A percentile compares a stretch with the other conserved stretches of the same genome.
Evolutionary conservation across 2,888 invertebrate genomes (phyloP).

Genomic region (Ferrisia virgata): DNA sequence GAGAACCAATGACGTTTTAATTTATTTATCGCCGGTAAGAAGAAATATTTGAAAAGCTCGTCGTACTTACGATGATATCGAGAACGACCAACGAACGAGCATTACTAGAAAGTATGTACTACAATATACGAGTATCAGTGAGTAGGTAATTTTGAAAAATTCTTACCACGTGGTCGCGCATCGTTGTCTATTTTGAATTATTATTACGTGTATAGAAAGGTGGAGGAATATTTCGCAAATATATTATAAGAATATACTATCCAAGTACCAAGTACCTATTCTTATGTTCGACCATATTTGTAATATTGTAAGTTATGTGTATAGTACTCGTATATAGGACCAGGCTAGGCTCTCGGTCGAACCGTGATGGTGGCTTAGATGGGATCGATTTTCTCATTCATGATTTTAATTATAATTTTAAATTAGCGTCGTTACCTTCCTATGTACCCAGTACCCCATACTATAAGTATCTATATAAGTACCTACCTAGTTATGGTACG

Average conservation of each 20-base stretch:
- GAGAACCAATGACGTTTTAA: background rate
- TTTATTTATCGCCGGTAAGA: background rate
- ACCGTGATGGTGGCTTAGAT: background rate
- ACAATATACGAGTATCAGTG: too few relatives aligned
- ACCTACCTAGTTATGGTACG: too few relatives aligned
- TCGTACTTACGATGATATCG: too few relatives aligned
- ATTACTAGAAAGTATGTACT: background rate
- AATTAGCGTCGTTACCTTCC: constrained; percentile 25
- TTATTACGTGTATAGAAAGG: background rate
- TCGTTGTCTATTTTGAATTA: too few relatives aligned
- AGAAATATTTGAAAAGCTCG: background rate
- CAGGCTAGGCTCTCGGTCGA: background rate
- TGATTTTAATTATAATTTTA: constrained; percentile 34
- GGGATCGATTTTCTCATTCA: background rate
- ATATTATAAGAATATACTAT: background rate
- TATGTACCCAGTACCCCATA: too few relatives aligned
- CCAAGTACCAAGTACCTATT: background rate
- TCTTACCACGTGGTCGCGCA: background rate
- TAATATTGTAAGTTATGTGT: too few relatives aligned
- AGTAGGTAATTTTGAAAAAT: background rate
- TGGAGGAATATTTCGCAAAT: background rate
- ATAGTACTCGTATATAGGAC: too few relatives aligned
- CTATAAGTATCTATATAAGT: too few relatives aligned
- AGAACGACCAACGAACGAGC: too few relatives aligned
- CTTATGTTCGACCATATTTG: background rate